Base-by-base conservation (phyloP, 2,113 vertebrate genomes). In the Orycteropus afer region DNA sequence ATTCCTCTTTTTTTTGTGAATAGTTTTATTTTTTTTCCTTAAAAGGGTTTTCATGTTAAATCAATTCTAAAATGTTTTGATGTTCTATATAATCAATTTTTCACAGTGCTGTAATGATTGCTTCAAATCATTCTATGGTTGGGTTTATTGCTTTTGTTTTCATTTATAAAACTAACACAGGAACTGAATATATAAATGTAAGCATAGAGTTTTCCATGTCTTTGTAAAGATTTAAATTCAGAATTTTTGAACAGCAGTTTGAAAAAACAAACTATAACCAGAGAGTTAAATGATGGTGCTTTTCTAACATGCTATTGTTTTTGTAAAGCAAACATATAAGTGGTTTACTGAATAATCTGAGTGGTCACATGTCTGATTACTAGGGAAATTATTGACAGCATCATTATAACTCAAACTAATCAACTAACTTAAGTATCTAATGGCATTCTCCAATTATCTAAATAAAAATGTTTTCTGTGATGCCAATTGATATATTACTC, bases 121-220 rank as follows among this genome's bases (percentile, higher is more conserved):
- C 37, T 96, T 97, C 57, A 85, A 95, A 97, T 89, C 47, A 69
- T 87, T 92, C 83, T 83, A 65, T 69, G 74, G 69, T 20, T 97
- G 57, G 59, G 86, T 95, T 97, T 96, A 97, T 97, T 96, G 88
- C 90, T 63, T 97, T 96, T 95, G 81, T 96, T 96, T 97, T 97
- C 95, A 95, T 92, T 96, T 97, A 79, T 95, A 89, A 80, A 96
- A 94, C 95, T 92, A 91, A 92, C 90, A 93, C 67, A 88, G 55
- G 74, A 97, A 93, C 81, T 89, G 91, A 93, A 96, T 94, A 94
- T 91, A 94, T n/a, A 94, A 92, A 93, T 80, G 79, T 69, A 77
- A 79, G 40, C 73, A 8, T 65, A 83, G 29, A 49, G 55, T 78
- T 86, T 92, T 80, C 86, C 83, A 67, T 81, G 91, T 76, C 55